Base-by-base conservation (phyloP, 2,888 invertebrate species). In the Platerodrilus igneus region DNA sequence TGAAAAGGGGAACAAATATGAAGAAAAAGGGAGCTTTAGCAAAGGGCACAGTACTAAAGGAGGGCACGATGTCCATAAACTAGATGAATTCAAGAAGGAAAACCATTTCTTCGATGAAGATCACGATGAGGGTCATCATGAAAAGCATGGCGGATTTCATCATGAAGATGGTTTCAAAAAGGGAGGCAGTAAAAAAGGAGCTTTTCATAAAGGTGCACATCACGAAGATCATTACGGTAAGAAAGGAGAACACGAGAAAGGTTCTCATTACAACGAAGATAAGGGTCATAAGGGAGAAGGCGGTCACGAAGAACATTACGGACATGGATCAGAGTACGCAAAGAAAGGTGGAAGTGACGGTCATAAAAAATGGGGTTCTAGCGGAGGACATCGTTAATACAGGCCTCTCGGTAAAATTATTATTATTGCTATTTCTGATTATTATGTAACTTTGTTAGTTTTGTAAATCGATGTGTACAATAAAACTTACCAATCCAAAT, bases 31-130 rank as follows among this genome's bases (percentile, higher is more conserved):
- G 6, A 78, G 79, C 51, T 88, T 83, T 64, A 84, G 85, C 47
- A 89, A 89, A 60, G 89, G 89, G 0, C 88, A 89, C 68, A 83
- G 82, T 47, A 89, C 87, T 51, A 86, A 89, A 65, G 88, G 90
- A 39, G 85, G 86, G 51, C 89, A 90, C 62, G 83, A 87, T 63
- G 76, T 88, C 4, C 86, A 90, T 68, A 89, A 90, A 60, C 68
- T 85, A 44, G 86, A 90, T 64, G 89, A 89, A 67, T 86, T 79
- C 68, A 86, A 87, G 63, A 89, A 89, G 65, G 83, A 88, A 58
- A 88, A 89, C 60, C 81, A 86, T 59, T 88, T 86, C 78, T 87
- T 81, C 65, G 88, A 89, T 54, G 88, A 88, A 67, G 82, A 86
- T 56, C 86, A 88, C 53, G 86, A 86, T 57, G 80, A 81, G 25